Conservation (phyloP, 2,888 invertebrate genomes). For the Netelia virgata region DNA sequence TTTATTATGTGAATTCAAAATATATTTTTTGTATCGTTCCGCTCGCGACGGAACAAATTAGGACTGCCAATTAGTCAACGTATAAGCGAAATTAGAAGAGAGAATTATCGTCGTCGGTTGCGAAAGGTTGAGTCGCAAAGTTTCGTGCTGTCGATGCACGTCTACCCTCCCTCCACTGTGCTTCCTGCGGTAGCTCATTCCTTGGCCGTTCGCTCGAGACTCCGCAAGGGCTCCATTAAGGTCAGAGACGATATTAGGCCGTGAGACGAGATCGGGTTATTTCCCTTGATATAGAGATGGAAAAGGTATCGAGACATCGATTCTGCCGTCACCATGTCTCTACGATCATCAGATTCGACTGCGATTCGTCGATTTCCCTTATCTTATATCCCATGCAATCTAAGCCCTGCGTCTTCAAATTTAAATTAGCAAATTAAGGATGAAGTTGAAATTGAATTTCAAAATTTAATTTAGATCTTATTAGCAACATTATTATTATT, state of each 20-base stretch:
- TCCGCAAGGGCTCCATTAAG: slow-evolving; percentile 29
- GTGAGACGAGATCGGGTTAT: slow-evolving; percentile 37
- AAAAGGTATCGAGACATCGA: slow-evolving; percentile 27
- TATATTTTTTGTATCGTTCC: too few species aligned
- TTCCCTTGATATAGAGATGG: slow-evolving; percentile 11
- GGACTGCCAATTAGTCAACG: slow-evolving; percentile 19
- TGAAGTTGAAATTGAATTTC: too few species aligned
- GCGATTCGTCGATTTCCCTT: too few species aligned
- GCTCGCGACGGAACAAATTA: too few species aligned
- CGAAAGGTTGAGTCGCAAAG: slow-evolving; percentile 52
- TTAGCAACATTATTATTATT: too few species aligned
- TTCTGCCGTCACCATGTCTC: not conserved
- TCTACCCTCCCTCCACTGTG: not conserved
- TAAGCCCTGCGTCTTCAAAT: not conserved
- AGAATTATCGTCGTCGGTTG: not conserved
- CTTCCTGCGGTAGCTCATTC: not conserved
- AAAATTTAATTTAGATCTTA: too few species aligned
- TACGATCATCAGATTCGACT: too few species aligned
- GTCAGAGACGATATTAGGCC: slow-evolving; percentile 45
- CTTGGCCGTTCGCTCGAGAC: slow-evolving; percentile 8
- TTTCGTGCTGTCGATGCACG: slow-evolving; percentile 35
- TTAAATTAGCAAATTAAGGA: not conserved
- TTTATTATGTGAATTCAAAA: too few species aligned
- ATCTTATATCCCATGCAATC: too few species aligned
- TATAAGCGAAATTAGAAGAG: slow-evolving; percentile 1